Percentiles rank a stretch among this genome's conserved stretches.
Conservation (phyloP, 1,140 invertebrate genomes). For the Scaptomyza montana region DNA sequence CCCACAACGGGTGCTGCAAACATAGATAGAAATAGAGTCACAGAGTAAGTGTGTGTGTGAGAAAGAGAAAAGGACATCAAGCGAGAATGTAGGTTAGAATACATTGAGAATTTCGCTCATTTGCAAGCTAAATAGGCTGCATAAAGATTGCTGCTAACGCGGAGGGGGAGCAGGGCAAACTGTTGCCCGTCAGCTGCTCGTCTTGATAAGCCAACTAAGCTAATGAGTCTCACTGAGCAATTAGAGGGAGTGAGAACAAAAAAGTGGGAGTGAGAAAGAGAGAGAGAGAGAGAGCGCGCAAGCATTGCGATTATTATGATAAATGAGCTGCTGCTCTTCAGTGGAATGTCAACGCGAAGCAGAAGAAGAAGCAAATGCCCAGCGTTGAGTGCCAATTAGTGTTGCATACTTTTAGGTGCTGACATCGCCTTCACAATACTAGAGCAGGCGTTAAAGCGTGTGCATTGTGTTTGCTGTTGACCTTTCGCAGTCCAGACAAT, state of each 20-base stretch:
- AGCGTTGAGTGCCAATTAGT: constrained; percentile 66
- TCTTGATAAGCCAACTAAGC: constrained; percentile 64
- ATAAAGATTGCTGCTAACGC: constrained; percentile 22
- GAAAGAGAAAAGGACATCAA: background rate
- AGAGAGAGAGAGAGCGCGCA: constrained; percentile 10
- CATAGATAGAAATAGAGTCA: constrained; percentile 3
- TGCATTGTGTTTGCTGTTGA: constrained; percentile 65
- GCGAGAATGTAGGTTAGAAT: constrained; percentile 41
- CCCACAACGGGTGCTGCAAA: constrained; percentile 86
- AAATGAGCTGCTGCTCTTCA: constrained; percentile 52
- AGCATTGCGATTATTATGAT: constrained; percentile 60
- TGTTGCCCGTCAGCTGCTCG: constrained; percentile 52
- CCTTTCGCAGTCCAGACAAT: constrained; percentile 62
- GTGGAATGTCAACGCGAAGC: constrained; percentile 22
- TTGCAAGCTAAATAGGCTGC: constrained; percentile 44
- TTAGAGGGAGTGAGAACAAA: constrained; percentile 34
- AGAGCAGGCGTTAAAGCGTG: constrained; percentile 46
- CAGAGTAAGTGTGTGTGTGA: background rate
- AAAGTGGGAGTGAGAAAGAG: background rate
- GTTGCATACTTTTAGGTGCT: constrained; percentile 70
- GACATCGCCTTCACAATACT: constrained; percentile 41
- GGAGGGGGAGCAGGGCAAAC: constrained; percentile 9
- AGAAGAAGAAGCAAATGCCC: constrained; percentile 11
- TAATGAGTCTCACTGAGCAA: constrained; percentile 65
- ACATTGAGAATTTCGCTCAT: constrained; percentile 34